phyloP scores from a whole-genome alignment of 2,113 vertebrate genomes.

The Nestor notabilis region DNA sequence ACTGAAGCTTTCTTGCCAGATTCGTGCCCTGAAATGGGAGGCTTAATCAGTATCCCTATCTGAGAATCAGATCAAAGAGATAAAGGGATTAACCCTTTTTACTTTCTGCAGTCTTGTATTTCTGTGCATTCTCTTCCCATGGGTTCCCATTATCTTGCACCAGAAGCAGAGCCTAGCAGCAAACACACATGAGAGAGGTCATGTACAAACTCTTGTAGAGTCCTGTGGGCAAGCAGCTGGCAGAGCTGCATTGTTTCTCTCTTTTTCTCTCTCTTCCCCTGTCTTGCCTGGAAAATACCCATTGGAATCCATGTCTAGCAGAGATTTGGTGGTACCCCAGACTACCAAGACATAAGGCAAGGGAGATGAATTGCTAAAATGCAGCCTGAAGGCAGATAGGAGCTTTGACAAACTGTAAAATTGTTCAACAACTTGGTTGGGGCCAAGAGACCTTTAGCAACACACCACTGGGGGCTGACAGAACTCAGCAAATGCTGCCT shows the following conservation, averaged over 20 bases:
- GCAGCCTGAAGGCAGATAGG: neutral
- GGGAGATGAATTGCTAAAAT: neutral
- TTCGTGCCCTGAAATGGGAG: neutral
- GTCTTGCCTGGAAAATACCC: neutral
- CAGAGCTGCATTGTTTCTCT: neutral
- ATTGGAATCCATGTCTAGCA: neutral
- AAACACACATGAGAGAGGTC: fast-evolving
- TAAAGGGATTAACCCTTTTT: neutral
- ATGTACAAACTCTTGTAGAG: neutral
- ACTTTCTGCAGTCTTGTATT: neutral
- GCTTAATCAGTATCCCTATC: neutral
- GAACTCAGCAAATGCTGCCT: neutral
- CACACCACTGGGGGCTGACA: neutral
- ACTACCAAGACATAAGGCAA: neutral
- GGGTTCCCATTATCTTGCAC: neutral
- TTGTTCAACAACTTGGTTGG: neutral
- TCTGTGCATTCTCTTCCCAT: fast-evolving
- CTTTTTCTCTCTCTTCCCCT: neutral
- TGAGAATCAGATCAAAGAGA: neutral
- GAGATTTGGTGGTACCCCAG: neutral
- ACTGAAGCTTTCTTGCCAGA: neutral
- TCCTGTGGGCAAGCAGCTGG: neutral
- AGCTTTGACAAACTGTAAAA: neutral
- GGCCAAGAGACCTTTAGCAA: neutral
- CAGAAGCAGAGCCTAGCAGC: neutral